Evolutionary conservation across 2,888 invertebrate species (phyloP), one percentile per base, ranked within the genome.

Genomic region (Isotomurus palustris): DNA sequence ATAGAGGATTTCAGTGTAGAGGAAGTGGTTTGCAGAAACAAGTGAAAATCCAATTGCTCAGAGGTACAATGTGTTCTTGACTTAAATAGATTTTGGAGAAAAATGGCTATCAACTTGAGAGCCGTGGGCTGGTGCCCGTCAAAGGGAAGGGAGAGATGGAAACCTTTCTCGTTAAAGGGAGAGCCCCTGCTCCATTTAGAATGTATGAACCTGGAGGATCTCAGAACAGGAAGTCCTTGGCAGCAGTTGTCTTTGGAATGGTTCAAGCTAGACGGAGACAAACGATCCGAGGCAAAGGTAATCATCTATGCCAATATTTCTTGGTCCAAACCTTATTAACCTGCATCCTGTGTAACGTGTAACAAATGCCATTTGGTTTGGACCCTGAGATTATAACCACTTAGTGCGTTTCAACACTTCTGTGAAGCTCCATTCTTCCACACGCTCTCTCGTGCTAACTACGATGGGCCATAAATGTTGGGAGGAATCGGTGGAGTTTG

Each of bases 81-180:
- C 38, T 38, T n/a, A n/a, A 53, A 25, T 74, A 93, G 91, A 82
- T 89, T 64, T 76, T 91, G 61, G 84, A 85, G 67, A 80, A 81
- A 1, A 79, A 84, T 59, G 89, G 89, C 2, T 91, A 87, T 75
- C 81, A 82, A 64, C 77, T 87, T 36, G 83, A 86, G 71, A 79
- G 83, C 71, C 83, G 95, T n/a, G 95, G 95, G 0, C 78, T 84
- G 55, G 85, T 95, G 56, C 86, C 86, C 60, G 94, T 95, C 27
- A 95, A 95, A 75, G 95, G 95, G 59, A 95, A 95, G 76, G 95
- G 95, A 0, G 84, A 85, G 67, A 94, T 95, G 94, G 87, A 91
- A 75, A 95, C 94, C n/a, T 93, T 87, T 78, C 93, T 88, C 78
- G 89, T 95, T 52, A 76, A 83, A 40, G 86, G 86, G 19, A 82